These are phyloP conservation scores for Echinometra lucunter DNA, from an alignment of 53 echinoderm and acorn worm species.

Conservation along the genomic window DNA sequence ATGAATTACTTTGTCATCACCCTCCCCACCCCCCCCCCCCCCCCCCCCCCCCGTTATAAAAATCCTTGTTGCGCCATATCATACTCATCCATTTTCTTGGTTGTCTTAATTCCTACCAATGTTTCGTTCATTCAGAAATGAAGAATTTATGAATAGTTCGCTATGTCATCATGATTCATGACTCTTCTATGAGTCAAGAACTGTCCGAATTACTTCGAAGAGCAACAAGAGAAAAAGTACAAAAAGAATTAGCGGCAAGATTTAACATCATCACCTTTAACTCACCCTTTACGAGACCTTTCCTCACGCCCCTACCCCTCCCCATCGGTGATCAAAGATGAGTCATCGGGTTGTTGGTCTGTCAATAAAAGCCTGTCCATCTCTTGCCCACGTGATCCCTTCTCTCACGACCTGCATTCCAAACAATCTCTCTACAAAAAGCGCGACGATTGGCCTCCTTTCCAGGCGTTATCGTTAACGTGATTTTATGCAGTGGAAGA, in stretches of 20 bases:
- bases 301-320: not conserved
- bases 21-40: too few species aligned
- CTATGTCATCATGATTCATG: not conserved
- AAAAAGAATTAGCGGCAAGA: not conserved
- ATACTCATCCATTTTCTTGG: not conserved
- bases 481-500: too few species aligned
- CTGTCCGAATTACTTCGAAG: not conserved
- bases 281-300: too few species aligned
- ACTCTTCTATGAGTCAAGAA: not conserved
- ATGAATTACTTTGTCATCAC: too few species aligned
- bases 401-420: slow-evolving; percentile 5
- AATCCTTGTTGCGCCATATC: not conserved
- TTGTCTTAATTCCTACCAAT: not conserved
- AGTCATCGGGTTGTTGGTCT: not conserved
- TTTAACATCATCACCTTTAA: not conserved
- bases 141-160: not conserved
- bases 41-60: too few species aligned
- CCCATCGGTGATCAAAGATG: not conserved
- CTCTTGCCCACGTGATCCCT: not conserved
- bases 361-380: slow-evolving; percentile 8
- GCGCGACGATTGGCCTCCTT: slow-evolving; percentile 12
- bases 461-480: not conserved
- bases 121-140: not conserved
- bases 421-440: not conserved
- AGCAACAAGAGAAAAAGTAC: not conserved